Evolutionary conservation across 2,797 vertebrate genomes (phyloP).

Genomic region (Lepilemur septentrionalis): DNA sequence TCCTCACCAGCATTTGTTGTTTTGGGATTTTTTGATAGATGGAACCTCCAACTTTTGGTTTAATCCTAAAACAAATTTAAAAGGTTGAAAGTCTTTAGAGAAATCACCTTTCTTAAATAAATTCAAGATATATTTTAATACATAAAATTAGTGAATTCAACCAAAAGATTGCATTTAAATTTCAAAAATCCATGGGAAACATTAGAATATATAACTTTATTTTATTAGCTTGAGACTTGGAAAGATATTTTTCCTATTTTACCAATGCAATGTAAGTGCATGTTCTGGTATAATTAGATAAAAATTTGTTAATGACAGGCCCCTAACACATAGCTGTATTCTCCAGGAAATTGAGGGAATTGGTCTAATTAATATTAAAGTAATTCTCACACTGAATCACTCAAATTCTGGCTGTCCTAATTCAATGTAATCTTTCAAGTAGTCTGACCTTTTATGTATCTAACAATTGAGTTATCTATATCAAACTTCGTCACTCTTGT

Average conservation of each 20-base stretch:
- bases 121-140: neutral
- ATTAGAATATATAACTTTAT: neutral
- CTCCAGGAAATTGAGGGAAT: neutral
- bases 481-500: neutral
- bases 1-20: too few relatives aligned
- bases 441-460: neutral
- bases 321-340: neutral
- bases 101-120: neutral
- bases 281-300: constrained; percentile 11
- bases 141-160: constrained; percentile 9
- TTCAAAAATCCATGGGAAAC: constrained; percentile 22
- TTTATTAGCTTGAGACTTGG: constrained; percentile 13
- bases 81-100: neutral
- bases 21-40: neutral
- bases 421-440: neutral
- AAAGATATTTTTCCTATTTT: constrained; percentile 43
- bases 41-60: neutral
- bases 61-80: constrained; percentile 33
- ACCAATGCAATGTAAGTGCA: neutral
- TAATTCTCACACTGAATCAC: neutral
- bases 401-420: constrained; percentile 6
- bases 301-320: neutral
- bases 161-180: neutral
- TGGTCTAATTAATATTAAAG: constrained; percentile 9
- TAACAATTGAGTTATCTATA: neutral